Evolutionary conservation across 2,888 invertebrate genomes (phyloP), one percentile per base, ranked within the genome.

Genomic region (Fragum whitleyi): DNA sequence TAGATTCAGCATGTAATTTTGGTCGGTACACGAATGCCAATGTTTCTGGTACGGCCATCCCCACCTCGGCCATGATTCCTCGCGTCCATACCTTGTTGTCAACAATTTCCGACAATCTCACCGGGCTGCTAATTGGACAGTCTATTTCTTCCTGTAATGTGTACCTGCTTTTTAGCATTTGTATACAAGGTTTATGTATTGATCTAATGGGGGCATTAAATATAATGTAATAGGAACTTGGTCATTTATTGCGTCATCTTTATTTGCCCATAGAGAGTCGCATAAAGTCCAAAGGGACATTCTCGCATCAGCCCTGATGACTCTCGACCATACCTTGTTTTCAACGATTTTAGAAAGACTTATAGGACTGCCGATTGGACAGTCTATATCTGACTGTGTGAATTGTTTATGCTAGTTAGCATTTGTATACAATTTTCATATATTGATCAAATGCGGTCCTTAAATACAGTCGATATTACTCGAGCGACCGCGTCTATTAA

Each of bases 11-110:
- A 11, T 2, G 19, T 2, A 61, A n/a, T 6, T 47, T 42, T 0
- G 76, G 57, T 47, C 68, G 76, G 62, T 74, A 86, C 2, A 57
- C n/a, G 28, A 88, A 77, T 0, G 83, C 86, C 9, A 88, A 61
- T 0, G 87, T 87, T 51, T 80, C 81, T 19, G 88, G 88, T 57
- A 78, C 79, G 23, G 19, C 57, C 57, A 86, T 77, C 5, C 85
- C 85, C 39, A 79, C 83, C 11, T 82, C 73, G 3, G 86, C 81
- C 86, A 87, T 82, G 21, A 86, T 51, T 11, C 76, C 75, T 11
- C 88, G 73, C 6, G 89, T 90, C 76, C 83, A 83, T 0, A 90
- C 71, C 78, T 90, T 90, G 75, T 90, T 86, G 55, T 90, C 89
- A 0, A 85, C 83, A 16, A 77, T 29, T 21, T 67, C 79, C 57